Evolutionary conservation across 2,113 vertebrate species (phyloP).

Genomic region (Okapia johnstoni): DNA sequence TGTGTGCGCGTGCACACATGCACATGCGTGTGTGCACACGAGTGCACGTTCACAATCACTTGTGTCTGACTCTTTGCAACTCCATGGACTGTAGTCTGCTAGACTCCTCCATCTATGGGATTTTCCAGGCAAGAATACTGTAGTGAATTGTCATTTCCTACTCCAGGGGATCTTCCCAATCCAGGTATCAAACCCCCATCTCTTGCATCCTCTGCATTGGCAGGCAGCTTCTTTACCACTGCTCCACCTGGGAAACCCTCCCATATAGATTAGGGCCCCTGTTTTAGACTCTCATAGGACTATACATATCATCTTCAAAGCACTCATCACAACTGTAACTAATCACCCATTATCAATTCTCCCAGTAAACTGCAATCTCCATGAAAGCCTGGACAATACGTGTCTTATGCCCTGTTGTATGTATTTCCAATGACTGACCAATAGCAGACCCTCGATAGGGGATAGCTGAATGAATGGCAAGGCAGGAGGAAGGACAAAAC

Average conservation of each 20-base stretch:
- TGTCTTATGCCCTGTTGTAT: background rate
- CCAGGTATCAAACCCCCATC: background rate
- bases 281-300: background rate
- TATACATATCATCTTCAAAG: background rate
- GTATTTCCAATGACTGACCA: background rate
- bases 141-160: background rate
- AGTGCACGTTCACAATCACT: background rate
- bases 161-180: background rate
- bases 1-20: background rate
- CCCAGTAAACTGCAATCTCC: background rate
- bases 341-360: background rate
- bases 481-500: background rate
- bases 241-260: background rate
- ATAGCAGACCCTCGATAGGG: background rate
- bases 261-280: background rate
- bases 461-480: background rate
- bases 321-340: background rate
- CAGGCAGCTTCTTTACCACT: background rate
- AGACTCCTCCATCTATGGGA: background rate
- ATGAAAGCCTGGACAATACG: background rate
- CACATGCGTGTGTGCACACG: fast-evolving
- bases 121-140: background rate
- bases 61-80: too few relatives aligned
- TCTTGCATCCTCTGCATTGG: background rate
- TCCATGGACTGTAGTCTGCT: background rate